These are phyloP conservation scores for Cyprinodon tularosa DNA, from an alignment of 2,113 vertebrate species.

Conservation along the genomic window DNA sequence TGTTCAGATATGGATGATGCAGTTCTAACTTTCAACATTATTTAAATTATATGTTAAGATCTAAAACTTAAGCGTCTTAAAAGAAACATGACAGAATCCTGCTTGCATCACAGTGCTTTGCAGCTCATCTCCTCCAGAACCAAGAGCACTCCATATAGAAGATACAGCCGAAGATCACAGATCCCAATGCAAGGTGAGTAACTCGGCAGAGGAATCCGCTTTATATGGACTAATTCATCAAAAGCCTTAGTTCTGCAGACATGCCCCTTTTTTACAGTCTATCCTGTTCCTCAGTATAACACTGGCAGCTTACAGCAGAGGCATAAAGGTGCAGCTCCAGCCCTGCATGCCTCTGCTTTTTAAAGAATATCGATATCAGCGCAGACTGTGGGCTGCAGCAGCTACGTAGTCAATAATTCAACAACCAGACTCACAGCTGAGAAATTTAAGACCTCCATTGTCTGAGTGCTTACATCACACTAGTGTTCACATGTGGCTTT, in stretches of 20 bases:
- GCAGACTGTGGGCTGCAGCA: constrained; percentile 47
- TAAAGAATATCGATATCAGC: constrained; percentile 48
- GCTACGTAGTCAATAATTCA: constrained; percentile 59
- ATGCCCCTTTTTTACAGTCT: neutral
- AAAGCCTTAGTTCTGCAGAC: constrained; percentile 6
- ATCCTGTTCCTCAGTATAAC: constrained; percentile 4
- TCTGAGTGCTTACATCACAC: constrained; percentile 8
- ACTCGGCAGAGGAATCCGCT: neutral
- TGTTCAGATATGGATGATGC: neutral
- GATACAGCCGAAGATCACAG: neutral
- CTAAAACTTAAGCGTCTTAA: neutral
- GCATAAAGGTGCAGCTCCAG: constrained; percentile 27
- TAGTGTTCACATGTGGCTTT: neutral
- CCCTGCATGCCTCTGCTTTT: constrained; percentile 19
- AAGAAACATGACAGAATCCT: neutral
- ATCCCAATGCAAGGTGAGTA: neutral
- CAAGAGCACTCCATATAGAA: neutral
- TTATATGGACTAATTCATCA: neutral
- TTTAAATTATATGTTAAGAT: neutral
- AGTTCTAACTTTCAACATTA: neutral
- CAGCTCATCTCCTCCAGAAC: neutral
- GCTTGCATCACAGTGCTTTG: neutral
- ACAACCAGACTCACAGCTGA: constrained; percentile 33
- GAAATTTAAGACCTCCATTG: constrained; percentile 23
- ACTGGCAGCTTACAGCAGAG: constrained; percentile 34